phyloP scores from a whole-genome alignment of 1,140 invertebrate species.

The Caenorhabditis tropicalis region DNA sequence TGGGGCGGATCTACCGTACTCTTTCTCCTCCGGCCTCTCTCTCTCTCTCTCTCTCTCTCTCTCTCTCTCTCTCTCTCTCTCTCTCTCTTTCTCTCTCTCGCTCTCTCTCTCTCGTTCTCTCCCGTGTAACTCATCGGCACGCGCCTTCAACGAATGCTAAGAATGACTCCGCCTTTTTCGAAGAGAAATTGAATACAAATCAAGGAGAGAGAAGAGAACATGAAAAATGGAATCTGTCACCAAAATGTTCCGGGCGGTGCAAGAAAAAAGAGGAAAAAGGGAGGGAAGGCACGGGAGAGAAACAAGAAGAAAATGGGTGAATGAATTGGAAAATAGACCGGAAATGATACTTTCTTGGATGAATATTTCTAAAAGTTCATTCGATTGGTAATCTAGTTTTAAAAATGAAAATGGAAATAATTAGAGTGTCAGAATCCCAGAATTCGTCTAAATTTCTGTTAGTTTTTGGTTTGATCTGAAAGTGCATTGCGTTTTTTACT shows the following conservation, averaged over 20 bases:
- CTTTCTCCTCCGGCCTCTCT: not conserved
- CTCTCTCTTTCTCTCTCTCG: not conserved
- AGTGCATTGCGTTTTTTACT: too few species aligned
- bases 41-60: not conserved
- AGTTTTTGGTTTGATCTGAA: too few species aligned
- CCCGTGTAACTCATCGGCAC: constrained; percentile 25
- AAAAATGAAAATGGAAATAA: too few species aligned
- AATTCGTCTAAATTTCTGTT: too few species aligned
- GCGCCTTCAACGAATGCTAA: not conserved
- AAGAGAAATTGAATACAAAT: not conserved
- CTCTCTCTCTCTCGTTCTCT: not conserved
- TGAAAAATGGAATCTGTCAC: not conserved
- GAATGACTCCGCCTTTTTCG: not conserved
- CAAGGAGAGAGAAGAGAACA: not conserved
- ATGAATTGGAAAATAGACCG: too few species aligned
- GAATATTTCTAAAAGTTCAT: too few species aligned
- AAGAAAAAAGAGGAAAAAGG: not conserved
- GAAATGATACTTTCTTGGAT: too few species aligned
- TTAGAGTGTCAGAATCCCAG: too few species aligned
- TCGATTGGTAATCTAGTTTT: too few species aligned
- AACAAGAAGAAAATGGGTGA: not conserved
- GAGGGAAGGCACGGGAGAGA: not conserved
- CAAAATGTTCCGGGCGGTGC: not conserved
- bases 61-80: not conserved
- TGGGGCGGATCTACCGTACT: not conserved